Evolutionary conservation across 1,140 invertebrate genomes (phyloP).

Genomic region (Solenopsis fugax): DNA sequence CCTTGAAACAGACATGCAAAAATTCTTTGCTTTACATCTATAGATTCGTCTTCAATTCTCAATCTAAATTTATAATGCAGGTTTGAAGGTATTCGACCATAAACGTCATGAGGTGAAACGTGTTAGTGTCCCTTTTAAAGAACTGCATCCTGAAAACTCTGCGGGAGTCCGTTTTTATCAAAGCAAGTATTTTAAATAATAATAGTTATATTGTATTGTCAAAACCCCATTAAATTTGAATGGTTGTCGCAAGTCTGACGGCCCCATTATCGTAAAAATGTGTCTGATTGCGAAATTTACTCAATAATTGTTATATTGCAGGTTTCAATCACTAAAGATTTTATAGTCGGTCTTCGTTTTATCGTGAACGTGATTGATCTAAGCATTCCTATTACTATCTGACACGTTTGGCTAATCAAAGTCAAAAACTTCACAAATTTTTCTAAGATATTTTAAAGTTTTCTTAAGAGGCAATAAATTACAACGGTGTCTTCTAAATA

Average conservation of each 20-base stretch:
- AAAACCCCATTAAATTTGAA: neutral
- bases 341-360: neutral
- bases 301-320: constrained; percentile 3
- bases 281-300: neutral
- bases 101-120: neutral
- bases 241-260: neutral
- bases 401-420: neutral
- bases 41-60: neutral
- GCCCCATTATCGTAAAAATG: neutral
- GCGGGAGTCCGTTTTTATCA: neutral
- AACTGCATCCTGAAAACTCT: neutral
- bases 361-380: neutral
- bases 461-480: neutral
- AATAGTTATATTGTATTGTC: neutral
- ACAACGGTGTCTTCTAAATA: neutral
- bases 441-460: neutral
- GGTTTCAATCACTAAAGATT: neutral
- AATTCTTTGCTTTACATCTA: neutral
- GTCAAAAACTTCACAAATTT: neutral
- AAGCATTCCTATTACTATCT: neutral
- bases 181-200: neutral
- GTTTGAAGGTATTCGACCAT: neutral
- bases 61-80: neutral
- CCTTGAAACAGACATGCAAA: neutral
- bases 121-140: neutral